A percentile compares a stretch with the other conserved stretches of the same genome.
These are phyloP conservation scores for Drosophila pectinifera DNA, from an alignment of 1,140 invertebrate genomes.

Conservation along the genomic window DNA sequence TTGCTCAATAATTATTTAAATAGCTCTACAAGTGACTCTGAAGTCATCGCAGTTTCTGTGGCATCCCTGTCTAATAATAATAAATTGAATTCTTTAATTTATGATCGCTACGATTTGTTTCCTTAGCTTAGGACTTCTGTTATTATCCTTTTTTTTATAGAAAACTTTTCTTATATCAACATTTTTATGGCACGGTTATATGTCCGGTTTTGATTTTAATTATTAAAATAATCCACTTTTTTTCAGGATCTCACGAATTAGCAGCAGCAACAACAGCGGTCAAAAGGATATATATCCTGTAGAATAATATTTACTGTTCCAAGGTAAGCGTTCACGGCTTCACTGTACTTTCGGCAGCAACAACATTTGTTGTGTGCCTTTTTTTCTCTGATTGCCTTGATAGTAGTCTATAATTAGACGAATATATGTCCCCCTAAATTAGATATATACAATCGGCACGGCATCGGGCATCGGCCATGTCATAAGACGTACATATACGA, in stretches of 20 bases:
- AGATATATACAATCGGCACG: constrained; percentile 29
- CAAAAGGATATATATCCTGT: neutral
- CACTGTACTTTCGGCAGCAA: constrained; percentile 24
- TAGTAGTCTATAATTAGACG: constrained; percentile 67
- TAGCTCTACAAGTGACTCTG: neutral
- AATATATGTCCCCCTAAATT: constrained; percentile 35
- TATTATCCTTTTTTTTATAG: too few relatives aligned
- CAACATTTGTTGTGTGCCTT: too few relatives aligned
- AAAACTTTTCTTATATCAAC: too few relatives aligned
- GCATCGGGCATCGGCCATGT: constrained; percentile 33
- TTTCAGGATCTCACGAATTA: neutral
- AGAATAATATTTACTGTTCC: neutral
- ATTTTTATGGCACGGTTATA: too few relatives aligned
- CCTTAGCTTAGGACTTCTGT: too few relatives aligned
- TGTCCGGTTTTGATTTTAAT: neutral
- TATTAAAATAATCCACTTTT: neutral
- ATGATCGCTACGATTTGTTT: too few relatives aligned
- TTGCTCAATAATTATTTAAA: neutral
- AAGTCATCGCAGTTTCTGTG: neutral
- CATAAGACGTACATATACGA: constrained; percentile 50
- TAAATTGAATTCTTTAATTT: too few relatives aligned
- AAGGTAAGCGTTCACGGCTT: constrained; percentile 1
- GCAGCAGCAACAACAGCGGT: neutral
- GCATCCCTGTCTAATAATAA: neutral
- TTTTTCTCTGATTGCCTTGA: too few relatives aligned